Base-by-base conservation (phyloP, 2,113 vertebrate genomes). In the Phasianus colchicus region DNA sequence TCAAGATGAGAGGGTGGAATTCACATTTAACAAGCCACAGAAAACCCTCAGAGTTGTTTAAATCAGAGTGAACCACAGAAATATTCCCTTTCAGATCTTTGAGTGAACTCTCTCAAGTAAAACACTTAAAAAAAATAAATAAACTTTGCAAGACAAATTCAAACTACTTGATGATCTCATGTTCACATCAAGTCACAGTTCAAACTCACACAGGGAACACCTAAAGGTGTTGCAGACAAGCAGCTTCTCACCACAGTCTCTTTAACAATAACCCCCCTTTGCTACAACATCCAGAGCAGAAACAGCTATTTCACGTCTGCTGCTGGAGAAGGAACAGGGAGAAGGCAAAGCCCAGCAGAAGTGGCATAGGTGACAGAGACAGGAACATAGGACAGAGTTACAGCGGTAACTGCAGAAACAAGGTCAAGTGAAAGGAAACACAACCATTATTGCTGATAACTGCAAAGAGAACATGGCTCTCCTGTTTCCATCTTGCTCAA, bases 371-470 rank as follows among this genome's bases (percentile, higher is more conserved):
- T 36, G 30, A 18, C 22, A 36, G 32, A 50, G 54, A 42, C 1
- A 3, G 17, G 36, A 76, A 76, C 5, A 47, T 0, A 29, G 4
- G 3, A 12, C 0, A 0, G 30, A 77, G 29, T 8, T 86, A 27
- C 5, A 61, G 54, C 13, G 61, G 22, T 9, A 65, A 85, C 1
- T 3, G 4, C 5, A 85, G 12, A n/a, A 43, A 67, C 38, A 67
- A 45, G 34, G 14, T 7, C 30, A 25, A 69, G 65, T 6, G 19
- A 82, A 74, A 54, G 27, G 48, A 86, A 45, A 65, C 11, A 57
- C 0, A 0, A 47, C 25, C 10, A 6, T 32, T 47, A 67, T 2
- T 61, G 38, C 3, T 80, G 48, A 34, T 16, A 5, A 42, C 29
- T 87, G 54, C 66, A 89, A 19, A 80, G 38, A 52, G 1, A 64